Evolutionary conservation across 2,113 vertebrate species (phyloP), one percentile per base, ranked within the genome.

Genomic region (Thymallus thymallus): DNA sequence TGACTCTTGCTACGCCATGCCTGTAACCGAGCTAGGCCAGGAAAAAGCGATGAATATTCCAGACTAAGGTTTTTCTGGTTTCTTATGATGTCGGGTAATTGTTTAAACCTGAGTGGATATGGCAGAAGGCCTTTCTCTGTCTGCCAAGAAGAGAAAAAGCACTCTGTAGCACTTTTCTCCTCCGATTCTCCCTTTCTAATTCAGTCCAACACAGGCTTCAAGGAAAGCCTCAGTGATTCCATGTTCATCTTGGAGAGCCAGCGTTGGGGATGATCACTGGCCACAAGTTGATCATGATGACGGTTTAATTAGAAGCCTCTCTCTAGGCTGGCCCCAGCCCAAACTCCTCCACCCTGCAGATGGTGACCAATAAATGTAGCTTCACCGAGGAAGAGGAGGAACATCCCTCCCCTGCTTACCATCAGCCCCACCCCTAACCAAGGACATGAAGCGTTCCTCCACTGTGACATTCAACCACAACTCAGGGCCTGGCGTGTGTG

Each of bases 291-390:
- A 94, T 93, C 93, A 93, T 92, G 92, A 93, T 93, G 92, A 89
- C 90, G 87, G 86, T 92, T 93, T 94, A 94, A 94, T 94, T 94
- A 94, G 90, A 93, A 93, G 90, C 88, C 90, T 92, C 90, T 92
- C 90, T 90, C 85, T 87, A 41, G 7, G 82, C 89, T 92, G 92
- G 89, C 91, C 86, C 73, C 79, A 82, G 84, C 81, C 88, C 91
- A 92, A 89, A 85, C 88, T 93, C 84, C 92, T 93, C 93, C 92
- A 90, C 92, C 92, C 92, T 92, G 88, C 91, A 92, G 91, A 93
- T 94, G 92, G 90, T 83, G 82, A 91, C 90, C 91, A 93, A 93
- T 92, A 92, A 91, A 93, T 93, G 89, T 91, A 92, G 91, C 90
- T 82, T 86, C 79, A 78, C 84, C 79, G 80, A 87, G 85, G 86